phyloP scores from a whole-genome alignment of 2,888 invertebrate species.

The Lottia gigantea region DNA sequence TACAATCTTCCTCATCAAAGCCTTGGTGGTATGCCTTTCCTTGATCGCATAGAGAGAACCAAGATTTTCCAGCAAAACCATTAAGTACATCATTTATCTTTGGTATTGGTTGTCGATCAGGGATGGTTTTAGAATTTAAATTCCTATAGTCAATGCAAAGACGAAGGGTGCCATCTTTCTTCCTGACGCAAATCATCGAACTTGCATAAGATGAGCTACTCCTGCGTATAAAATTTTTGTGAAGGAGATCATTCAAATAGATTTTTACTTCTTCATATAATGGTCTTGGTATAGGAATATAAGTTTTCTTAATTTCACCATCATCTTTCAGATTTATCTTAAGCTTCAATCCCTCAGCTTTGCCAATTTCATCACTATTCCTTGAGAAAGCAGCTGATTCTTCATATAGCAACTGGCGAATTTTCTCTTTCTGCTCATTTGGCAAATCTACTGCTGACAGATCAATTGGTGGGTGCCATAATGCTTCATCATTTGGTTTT shows the following conservation, averaged over 20 bases:
- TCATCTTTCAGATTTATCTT: constrained; percentile 32
- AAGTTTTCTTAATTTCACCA: constrained; percentile 29
- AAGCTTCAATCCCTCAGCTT: constrained; percentile 27
- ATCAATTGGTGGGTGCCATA: constrained; percentile 30
- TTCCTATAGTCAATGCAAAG: constrained; percentile 30
- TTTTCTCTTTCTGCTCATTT: constrained; percentile 19
- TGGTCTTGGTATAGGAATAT: constrained; percentile 31
- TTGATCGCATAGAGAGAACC: constrained; percentile 29
- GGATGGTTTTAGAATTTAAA: constrained; percentile 24
- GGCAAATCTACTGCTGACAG: constrained; percentile 15
- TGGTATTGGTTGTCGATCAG: constrained; percentile 28
- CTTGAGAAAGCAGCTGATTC: constrained; percentile 30
- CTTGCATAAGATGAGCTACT: constrained; percentile 27
- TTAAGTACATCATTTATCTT: constrained; percentile 27
- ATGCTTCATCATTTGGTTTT: no score
- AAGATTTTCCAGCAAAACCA: constrained; percentile 22
- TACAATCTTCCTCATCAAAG: constrained; percentile 22
- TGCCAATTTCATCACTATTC: constrained; percentile 32
- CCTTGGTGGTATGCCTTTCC: constrained; percentile 31
- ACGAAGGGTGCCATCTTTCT: constrained; percentile 24
- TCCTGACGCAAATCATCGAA: constrained; percentile 26
- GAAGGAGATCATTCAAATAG: constrained; percentile 30
- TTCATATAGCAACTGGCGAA: constrained; percentile 28
- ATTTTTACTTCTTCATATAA: constrained; percentile 38
- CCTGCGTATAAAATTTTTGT: constrained; percentile 28